Evolutionary conservation across 2,888 invertebrate genomes (phyloP), one percentile per base, ranked within the genome.

Genomic region (Himalopsyche anomala): DNA sequence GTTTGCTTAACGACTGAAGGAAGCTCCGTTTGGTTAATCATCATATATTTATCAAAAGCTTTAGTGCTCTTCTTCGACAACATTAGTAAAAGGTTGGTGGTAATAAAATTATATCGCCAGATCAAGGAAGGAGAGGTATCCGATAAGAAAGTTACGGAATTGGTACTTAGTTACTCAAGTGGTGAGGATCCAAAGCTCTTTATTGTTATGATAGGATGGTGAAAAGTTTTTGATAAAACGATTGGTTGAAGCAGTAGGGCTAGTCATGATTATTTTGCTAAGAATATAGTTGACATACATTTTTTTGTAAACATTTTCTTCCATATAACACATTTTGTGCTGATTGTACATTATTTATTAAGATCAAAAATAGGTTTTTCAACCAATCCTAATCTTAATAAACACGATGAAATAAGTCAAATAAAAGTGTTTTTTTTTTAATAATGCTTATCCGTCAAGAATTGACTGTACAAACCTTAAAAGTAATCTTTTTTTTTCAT

Each of bases 41-140:
- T 62, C 62, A 62, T 62, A 62, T 62, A 62, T 62, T 62, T 62
- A 62, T 62, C 62, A 62, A 62, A 62, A 28, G 62, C 62, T 62
- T 62, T 62, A 62, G 62, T 62, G 62, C 62, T 62, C 62, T 62
- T 62, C 62, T 62, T 62, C 62, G 62, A 62, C 62, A 62, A 62
- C 62, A 62, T 62, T 62, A 62, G 62, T 62, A 62, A 62, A 62
- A 62, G 62, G 62, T 62, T 62, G 62, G 62, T 62, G 62, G 62
- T 62, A 62, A 62, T 62, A 62, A 62, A 62, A 62, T 62, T 62
- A 62, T 19, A 62, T 62, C 62, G 62, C 62, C 62, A 62, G 62
- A 62, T 62, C 62, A 62, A 62, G 62, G 62, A 62, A 62, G 62
- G 62, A 62, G 62, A 62, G 62, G 62, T 62, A 62, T n/a, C 62